phyloP scores from a whole-genome alignment of 2,113 vertebrate genomes.

The Gobio gobio region DNA sequence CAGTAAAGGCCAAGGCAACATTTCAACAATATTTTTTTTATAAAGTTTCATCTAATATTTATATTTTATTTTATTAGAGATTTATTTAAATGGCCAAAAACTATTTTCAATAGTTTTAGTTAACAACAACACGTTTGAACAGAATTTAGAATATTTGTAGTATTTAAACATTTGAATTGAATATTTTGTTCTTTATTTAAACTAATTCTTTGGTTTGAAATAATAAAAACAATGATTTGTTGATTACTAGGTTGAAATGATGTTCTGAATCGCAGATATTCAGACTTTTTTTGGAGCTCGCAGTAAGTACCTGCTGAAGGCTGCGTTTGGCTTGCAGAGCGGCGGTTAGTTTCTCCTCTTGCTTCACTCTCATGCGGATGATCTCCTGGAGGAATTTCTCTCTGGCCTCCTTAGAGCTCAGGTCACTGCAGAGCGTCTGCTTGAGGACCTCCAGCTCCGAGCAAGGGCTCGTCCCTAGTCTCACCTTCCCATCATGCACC shows the following conservation, averaged over 20 bases:
- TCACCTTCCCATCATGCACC: conserved; percentile 65
- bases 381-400: conserved; percentile 96
- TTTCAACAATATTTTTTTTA: too few relatives aligned
- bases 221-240: too few relatives aligned
- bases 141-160: neutral
- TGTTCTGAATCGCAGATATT: neutral
- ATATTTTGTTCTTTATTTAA: neutral
- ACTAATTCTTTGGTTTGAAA: neutral
- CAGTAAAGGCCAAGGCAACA: neutral
- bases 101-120: neutral
- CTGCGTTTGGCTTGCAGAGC: conserved; percentile 94
- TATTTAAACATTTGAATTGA: neutral
- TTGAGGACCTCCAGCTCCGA: conserved; percentile 88
- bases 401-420: conserved; percentile 91
- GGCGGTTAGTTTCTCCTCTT: conserved; percentile 90
- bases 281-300: neutral
- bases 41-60: neutral
- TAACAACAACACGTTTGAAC: neutral
- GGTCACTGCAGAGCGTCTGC: conserved; percentile 88
- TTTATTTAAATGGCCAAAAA: neutral
- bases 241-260: too few relatives aligned
- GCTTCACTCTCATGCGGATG: conserved; percentile 91
- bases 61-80: neutral
- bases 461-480: conserved; percentile 50
- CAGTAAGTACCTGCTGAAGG: conserved; percentile 87